phyloP scores from a whole-genome alignment of 1,140 invertebrate genomes.

The Chionoecetes opilio region DNA sequence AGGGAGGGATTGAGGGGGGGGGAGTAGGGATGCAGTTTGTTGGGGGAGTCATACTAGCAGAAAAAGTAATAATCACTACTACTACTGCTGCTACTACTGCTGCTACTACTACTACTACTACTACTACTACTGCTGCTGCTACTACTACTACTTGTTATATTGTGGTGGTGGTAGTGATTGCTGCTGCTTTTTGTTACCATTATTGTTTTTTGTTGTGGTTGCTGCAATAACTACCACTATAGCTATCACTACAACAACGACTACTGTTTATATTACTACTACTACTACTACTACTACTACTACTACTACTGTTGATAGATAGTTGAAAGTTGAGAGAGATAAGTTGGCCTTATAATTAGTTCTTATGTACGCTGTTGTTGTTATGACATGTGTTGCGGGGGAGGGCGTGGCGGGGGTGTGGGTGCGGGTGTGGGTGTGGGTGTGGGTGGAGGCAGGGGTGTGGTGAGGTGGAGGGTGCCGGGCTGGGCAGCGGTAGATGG shows the following conservation, averaged over 20 bases:
- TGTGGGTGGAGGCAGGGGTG: not conserved
- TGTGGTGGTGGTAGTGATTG: not conserved
- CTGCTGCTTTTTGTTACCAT: too few relatives aligned
- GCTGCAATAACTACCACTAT: not conserved
- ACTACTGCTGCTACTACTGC: not conserved
- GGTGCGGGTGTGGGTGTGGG: not conserved
- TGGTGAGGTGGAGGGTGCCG: not conserved
- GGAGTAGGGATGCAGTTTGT: not conserved
- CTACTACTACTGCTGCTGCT: too few relatives aligned
- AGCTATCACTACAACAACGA: not conserved
- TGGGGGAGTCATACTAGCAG: not conserved
- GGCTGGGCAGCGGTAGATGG: not conserved
- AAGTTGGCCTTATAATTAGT: not conserved
- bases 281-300: conserved; percentile 2
- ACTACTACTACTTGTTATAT: not conserved
- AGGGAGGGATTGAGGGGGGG: not conserved
- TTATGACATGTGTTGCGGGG: not conserved
- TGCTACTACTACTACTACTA: not conserved
- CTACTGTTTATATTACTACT: not conserved
- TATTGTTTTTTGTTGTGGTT: too few relatives aligned
- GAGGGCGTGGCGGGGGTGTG: not conserved
- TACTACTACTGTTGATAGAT: not conserved
- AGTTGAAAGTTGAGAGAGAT: too few relatives aligned
- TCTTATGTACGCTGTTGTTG: not conserved
- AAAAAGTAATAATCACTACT: not conserved